Percentiles rank a stretch among this genome's conserved stretches.
phyloP scores from a whole-genome alignment of 2,888 invertebrate species.

The Cheiracanthium punctorium region DNA sequence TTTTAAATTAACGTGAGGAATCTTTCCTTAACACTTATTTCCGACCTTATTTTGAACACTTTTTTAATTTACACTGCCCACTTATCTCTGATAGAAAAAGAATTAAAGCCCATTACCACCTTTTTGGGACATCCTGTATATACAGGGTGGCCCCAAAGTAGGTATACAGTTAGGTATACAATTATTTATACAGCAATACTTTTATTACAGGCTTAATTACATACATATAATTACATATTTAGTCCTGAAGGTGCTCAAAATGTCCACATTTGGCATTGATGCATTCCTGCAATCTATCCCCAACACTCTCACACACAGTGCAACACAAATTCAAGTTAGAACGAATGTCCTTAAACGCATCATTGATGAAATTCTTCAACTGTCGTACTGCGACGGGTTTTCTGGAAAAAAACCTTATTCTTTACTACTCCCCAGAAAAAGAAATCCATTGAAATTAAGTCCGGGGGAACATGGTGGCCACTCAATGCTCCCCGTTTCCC shows the following conservation, averaged over 20 bases:
- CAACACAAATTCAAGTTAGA: background rate
- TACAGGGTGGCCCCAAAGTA: background rate
- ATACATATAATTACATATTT: constrained; percentile 3
- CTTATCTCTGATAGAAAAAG: no score
- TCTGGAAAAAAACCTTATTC: background rate
- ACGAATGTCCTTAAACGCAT: background rate
- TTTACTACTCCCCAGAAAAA: background rate
- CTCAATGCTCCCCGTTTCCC: no score
- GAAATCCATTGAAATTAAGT: background rate
- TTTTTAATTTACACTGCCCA: no score
- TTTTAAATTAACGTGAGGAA: no score
- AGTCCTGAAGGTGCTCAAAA: background rate
- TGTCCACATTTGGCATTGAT: background rate
- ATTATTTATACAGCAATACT: background rate
- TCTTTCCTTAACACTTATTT: no score
- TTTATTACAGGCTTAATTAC: background rate
- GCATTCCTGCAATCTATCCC: background rate
- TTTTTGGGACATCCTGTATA: no score
- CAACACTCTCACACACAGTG: background rate
- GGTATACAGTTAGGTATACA: background rate
- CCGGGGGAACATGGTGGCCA: no score
- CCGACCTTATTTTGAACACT: no score
- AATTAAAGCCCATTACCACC: no score
- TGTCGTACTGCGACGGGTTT: constrained; percentile 2
- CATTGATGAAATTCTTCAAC: background rate